phyloP scores from a whole-genome alignment of 2,888 invertebrate genomes.

The Brachyptera risi region DNA sequence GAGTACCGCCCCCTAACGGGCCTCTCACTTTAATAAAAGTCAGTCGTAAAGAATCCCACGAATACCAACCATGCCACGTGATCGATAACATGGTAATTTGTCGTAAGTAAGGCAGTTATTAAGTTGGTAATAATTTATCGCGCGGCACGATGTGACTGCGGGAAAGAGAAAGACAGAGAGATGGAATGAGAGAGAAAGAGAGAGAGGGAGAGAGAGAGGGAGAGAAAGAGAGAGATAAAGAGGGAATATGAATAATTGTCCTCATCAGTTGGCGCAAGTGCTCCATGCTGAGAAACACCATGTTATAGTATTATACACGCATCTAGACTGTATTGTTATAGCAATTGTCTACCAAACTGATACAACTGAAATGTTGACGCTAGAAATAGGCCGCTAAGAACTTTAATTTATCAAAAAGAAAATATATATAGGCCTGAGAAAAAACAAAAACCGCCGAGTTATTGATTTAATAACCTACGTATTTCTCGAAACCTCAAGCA shows the following conservation, averaged over 20 bases:
- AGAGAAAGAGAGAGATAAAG: neutral
- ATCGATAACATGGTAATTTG: slow-evolving; percentile 17
- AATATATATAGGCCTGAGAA: no score
- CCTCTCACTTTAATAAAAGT: neutral
- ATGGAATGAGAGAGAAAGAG: neutral
- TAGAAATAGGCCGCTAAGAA: no score
- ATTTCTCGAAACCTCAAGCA: no score
- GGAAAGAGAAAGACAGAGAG: neutral
- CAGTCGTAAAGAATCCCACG: neutral
- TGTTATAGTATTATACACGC: no score
- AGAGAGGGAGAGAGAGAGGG: neutral
- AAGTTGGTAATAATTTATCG: slow-evolving; percentile 11
- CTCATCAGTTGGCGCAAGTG: neutral
- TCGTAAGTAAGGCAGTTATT: slow-evolving; percentile 8
- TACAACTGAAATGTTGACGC: no score
- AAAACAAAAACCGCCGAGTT: no score
- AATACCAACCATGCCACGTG: neutral
- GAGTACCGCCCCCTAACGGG: neutral
- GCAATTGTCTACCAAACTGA: no score
- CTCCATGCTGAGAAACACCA: no score
- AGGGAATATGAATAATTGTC: neutral
- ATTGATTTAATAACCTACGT: no score
- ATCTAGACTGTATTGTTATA: no score
- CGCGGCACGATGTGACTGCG: neutral
- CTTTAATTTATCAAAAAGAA: no score